phyloP scores from a whole-genome alignment of 2,888 invertebrate genomes.

The Latrodectus elegans region DNA sequence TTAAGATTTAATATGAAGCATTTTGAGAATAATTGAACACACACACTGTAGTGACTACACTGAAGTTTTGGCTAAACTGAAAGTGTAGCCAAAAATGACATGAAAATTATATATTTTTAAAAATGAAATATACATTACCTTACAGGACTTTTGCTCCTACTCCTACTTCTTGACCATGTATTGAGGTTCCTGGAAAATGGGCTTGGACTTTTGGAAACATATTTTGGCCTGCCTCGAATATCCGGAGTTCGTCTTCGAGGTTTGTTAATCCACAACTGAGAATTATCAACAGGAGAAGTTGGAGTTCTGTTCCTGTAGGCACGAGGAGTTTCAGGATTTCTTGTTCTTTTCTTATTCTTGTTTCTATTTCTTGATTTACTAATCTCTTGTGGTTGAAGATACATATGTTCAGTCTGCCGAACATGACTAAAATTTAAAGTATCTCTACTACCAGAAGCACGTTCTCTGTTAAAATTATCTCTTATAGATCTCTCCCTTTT shows the following conservation, averaged over 20 bases:
- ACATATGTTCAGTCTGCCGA: slow-evolving; percentile 16
- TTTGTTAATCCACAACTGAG: slow-evolving; percentile 50
- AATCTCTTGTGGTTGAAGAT: not conserved
- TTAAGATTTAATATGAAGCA: no score
- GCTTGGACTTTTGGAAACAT: slow-evolving; percentile 64
- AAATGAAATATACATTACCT: slow-evolving; percentile 39
- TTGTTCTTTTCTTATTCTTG: slow-evolving; percentile 52
- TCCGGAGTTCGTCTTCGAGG: slow-evolving; percentile 55
- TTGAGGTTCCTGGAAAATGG: slow-evolving; percentile 48
- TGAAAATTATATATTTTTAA: not conserved
- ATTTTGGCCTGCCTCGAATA: slow-evolving; percentile 33
- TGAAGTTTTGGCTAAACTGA: no score
- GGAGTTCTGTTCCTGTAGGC: slow-evolving; percentile 69
- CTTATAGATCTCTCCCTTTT: slow-evolving; percentile 28
- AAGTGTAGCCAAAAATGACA: no score
- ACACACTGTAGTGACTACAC: no score
- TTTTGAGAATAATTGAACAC: no score
- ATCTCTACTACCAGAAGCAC: slow-evolving; percentile 55
- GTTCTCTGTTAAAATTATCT: slow-evolving; percentile 46
- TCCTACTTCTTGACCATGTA: slow-evolving; percentile 67
- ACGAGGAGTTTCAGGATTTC: slow-evolving; percentile 70
- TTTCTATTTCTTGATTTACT: slow-evolving; percentile 35
- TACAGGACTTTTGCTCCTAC: slow-evolving; percentile 57
- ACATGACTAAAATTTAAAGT: slow-evolving; percentile 22
- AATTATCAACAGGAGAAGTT: slow-evolving; percentile 50